These are phyloP conservation scores for Drymodes brunneopygia DNA, from an alignment of 2,113 vertebrate genomes.

Conservation along the genomic window DNA sequence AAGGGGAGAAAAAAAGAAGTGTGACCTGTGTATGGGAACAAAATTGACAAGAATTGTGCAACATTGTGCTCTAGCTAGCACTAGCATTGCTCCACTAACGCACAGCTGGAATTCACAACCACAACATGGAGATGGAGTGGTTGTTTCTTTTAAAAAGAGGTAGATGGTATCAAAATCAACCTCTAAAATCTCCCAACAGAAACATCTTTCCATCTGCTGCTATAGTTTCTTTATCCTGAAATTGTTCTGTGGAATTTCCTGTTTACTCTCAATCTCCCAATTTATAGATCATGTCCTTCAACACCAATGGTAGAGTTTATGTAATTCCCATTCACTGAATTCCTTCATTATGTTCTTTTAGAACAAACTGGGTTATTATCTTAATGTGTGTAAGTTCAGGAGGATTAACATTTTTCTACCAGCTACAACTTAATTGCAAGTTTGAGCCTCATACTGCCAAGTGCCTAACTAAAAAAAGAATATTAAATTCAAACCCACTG, in stretches of 20 bases:
- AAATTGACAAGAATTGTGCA: neutral
- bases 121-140: neutral
- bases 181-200: conserved; percentile 33
- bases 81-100: neutral
- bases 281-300: conserved; percentile 63
- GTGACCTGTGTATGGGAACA: neutral
- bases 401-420: neutral
- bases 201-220: conserved; percentile 64
- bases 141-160: neutral
- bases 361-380: conserved; percentile 28
- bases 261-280: conserved; percentile 63
- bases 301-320: conserved; percentile 41
- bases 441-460: neutral
- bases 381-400: conserved; percentile 14
- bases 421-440: neutral
- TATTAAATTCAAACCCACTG: neutral
- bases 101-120: neutral
- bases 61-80: neutral
- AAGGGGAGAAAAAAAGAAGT: neutral
- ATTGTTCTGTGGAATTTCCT: conserved; percentile 72
- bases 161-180: conserved; percentile 43
- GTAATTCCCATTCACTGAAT: conserved; percentile 39
- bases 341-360: conserved; percentile 14
- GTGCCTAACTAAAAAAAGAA: neutral
- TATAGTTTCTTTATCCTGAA: conserved; percentile 67